Evolutionary conservation across 2,888 invertebrate genomes (phyloP), one percentile per base, ranked within the genome.

Genomic region (Dicyrtoma fusca): DNA sequence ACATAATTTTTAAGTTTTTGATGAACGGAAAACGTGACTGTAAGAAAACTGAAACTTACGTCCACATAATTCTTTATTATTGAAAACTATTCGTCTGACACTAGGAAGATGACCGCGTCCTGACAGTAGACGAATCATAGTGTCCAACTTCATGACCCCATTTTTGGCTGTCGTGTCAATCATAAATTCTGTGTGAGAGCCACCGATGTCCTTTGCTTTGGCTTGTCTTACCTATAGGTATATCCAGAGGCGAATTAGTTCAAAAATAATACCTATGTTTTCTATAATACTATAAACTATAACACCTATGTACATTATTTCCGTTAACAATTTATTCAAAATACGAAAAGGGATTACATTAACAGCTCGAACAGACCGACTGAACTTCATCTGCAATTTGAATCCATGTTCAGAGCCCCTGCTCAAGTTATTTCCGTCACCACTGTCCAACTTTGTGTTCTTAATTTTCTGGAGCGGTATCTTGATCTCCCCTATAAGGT

Each of bases 101-200:
- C 71, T 70, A 1, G 78, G 69, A n/a, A 59, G 53, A 11, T 72
- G 51, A 8, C 75, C 69, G 13, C 73, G 62, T 13, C 71, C 10
- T 11, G 70, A 34, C 5, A 63, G 45, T 17, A 78, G 73, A 57
- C 76, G 63, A 4, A 78, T 66, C 21, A 65, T 71, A n/a, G 76
- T 66, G 49, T 76, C 73, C 8, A 78, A 14, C n/a, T 62, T 44
- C 14, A 78, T 19, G 17, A 74, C 74, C 17, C 78, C 77, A 11
- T 77, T 74, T 11, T 26, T 69, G 49, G 65, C 75, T 55, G 66
- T 71, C n/a, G 76, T 75, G 55, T 78, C 78, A 6, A 78, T 53
- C 17, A 73, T 21, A 47, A 75, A 78, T 14, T 78, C 78, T 19
- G 53, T 55, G 25, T 75, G 75, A 19, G 55, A 14, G 21, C 44